Evolutionary conservation across 2,113 vertebrate species (phyloP), one percentile per base, ranked within the genome.

Genomic region (Piliocolobus tephrosceles): DNA sequence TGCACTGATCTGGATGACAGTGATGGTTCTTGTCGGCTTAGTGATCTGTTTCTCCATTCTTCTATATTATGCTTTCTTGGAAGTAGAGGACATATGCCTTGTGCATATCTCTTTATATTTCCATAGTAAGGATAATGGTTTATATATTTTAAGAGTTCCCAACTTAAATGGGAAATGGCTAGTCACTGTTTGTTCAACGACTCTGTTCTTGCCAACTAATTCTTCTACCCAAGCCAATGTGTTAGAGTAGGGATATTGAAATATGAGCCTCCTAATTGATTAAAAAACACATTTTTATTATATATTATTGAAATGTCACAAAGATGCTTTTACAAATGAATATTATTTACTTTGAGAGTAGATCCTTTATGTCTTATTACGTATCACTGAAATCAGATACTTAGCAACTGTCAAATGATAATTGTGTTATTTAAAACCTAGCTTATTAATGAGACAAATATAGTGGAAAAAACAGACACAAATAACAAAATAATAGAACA

Each of bases 401-500:
- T 73, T 92, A 88, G 52, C 91, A 2, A 61, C 16, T 32, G 4
- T 61, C 38, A 79, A 95, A 86, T 92, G 43, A 95, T 68, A 76
- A 92, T 57, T 70, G 50, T 0, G 17, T 0, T 18, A 43, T 32
- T 17, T 45, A 32, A 90, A 25, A 5, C 4, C 27, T 64, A 12
- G 55, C 75, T 83, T 55, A 35, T 94, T 88, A 97, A 84, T 85
- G 58, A 91, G 82, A 80, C 16, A 93, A 97, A 90, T 87, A 76
- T 91, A 84, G 78, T 79, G 2, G 23, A 10, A 32, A 79, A 96
- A 90, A 35, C 88, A 96, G 55, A 81, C 91, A 55, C 14, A 86
- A 58, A 70, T 92, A 80, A 47, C 38, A 92, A 43, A 95, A 92
- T 82, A 96, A 93, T 8, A 95, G 92, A 76, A 96, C 90, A 47